Conservation (phyloP, 2,888 invertebrate species). For the Plebejus melissa region DNA sequence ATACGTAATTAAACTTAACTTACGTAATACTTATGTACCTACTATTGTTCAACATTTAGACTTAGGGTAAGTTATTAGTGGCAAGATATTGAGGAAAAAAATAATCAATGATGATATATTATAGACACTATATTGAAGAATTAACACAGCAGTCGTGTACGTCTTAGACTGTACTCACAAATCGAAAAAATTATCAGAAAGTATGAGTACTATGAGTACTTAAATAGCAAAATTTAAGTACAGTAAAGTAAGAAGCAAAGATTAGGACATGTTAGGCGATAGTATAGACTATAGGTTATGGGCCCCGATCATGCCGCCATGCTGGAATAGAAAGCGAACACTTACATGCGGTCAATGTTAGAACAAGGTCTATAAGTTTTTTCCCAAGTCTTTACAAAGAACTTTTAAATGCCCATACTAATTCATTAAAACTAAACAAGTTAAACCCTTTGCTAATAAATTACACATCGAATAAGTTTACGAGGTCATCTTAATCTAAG, state of each 20-base stretch:
- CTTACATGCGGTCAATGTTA: slow-evolving; percentile 50
- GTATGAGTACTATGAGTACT: not conserved
- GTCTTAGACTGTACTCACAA: not conserved
- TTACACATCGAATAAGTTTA: no score
- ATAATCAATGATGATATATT: not conserved
- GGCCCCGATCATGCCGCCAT: slow-evolving; percentile 69
- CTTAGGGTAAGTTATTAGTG: not conserved
- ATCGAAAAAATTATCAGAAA: not conserved
- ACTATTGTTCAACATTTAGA: not conserved
- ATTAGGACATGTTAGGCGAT: slow-evolving; percentile 46
- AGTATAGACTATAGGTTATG: slow-evolving; percentile 45
- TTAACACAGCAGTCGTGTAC: not conserved
- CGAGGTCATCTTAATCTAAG: no score
- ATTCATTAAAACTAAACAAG: no score
- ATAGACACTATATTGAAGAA: not conserved
- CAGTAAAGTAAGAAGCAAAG: slow-evolving; percentile 40
- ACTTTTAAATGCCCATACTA: no score
- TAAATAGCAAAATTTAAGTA: not conserved
- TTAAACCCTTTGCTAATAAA: no score
- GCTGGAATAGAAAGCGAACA: slow-evolving; percentile 63
- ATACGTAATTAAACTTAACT: no score
- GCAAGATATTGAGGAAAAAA: not conserved
- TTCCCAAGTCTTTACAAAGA: no score
- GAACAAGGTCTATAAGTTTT: not conserved
- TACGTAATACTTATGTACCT: not conserved